A percentile compares a stretch with the other conserved stretches of the same genome.
Conservation (phyloP, 2,888 invertebrate species). For the Blastobasis adustella region DNA sequence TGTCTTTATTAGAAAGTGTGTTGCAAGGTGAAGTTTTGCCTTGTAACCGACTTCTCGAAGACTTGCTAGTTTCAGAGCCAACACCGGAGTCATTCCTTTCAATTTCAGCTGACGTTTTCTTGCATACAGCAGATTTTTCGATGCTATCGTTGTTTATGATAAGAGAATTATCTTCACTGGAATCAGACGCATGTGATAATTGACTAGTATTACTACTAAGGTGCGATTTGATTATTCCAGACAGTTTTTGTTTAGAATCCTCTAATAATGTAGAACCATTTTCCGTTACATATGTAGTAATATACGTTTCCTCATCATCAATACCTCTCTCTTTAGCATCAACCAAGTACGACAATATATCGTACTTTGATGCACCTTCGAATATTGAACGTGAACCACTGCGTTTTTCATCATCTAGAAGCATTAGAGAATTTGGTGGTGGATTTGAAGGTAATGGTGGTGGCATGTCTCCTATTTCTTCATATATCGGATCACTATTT, state of each 20-base stretch:
- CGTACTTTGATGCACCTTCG: constrained; percentile 90
- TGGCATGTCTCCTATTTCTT: constrained; percentile 84
- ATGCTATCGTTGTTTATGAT: constrained; percentile 75
- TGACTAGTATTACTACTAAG: constrained; percentile 83
- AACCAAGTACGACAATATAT: constrained; percentile 91
- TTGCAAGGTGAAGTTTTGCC: constrained; percentile 69
- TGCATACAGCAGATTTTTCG: constrained; percentile 71
- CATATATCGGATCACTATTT: constrained; percentile 84
- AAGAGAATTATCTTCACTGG: constrained; percentile 87
- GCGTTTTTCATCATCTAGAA: constrained; percentile 82
- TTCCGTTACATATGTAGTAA: constrained; percentile 75
- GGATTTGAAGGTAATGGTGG: constrained; percentile 87
- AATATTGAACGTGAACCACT: constrained; percentile 81
- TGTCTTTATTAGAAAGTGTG: constrained; percentile 70
- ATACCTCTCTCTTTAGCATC: constrained; percentile 88
- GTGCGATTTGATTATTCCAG: constrained; percentile 46
- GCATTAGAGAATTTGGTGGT: constrained; percentile 81
- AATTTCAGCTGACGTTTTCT: constrained; percentile 82
- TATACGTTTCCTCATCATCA: constrained; percentile 81
- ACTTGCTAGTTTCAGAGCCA: constrained; percentile 93
- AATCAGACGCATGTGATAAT: constrained; percentile 87
- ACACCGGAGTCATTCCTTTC: constrained; percentile 95
- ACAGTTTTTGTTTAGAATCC: constrained; percentile 73
- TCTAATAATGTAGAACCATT: constrained; percentile 69
- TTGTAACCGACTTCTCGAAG: constrained; percentile 84